Evolutionary conservation across 2,797 vertebrate genomes (phyloP), one percentile per base, ranked within the genome.

Genomic region (Acipenser oxyrinchus): DNA sequence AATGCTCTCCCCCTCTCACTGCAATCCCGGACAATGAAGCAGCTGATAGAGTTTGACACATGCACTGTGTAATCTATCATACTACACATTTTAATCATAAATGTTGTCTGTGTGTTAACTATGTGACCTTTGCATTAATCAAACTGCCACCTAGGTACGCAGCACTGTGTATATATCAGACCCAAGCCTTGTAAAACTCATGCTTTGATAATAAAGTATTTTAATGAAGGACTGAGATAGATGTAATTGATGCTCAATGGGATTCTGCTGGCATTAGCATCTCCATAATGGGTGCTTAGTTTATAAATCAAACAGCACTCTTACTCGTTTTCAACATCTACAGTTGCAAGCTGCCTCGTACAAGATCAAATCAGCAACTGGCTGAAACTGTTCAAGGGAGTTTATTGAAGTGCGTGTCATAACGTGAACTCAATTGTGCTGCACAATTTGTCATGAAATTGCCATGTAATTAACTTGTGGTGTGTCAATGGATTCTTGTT

Each of bases 1-100:
- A 79, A 79, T 73, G 64, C 70, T 67, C 71, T 77, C 77, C 73
- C 76, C 77, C 71, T 77, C 77, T 74, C 76, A 77, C 78, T 78
- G 65, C 71, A 73, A 65, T 75, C 76, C 78, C 73, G 73, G 74
- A 78, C 79, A 75, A 76, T 75, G 78, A 72, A 66, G 71, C 53
- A 70, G 72, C 68, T 76, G 79, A 82, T 82, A 82, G 80, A 70
- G 68, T 69, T 78, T 81, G 75, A 79, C 76, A 75, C 70, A 79
- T 72, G 63, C 62, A 68, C 70, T 73, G 75, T 74, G 73, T 74
- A 70, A 1, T 10, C 71, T 77, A 78, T 77, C 77, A 76, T 63
- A 72, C 72, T 61, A 76, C 72, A 75, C 71, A 66, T 81, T 77
- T 76, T 68, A 23, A 23, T 62, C 18, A 2, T 78, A 79, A 76